Conservation (phyloP, 2,888 invertebrate genomes). For the Branchellion lobata region DNA sequence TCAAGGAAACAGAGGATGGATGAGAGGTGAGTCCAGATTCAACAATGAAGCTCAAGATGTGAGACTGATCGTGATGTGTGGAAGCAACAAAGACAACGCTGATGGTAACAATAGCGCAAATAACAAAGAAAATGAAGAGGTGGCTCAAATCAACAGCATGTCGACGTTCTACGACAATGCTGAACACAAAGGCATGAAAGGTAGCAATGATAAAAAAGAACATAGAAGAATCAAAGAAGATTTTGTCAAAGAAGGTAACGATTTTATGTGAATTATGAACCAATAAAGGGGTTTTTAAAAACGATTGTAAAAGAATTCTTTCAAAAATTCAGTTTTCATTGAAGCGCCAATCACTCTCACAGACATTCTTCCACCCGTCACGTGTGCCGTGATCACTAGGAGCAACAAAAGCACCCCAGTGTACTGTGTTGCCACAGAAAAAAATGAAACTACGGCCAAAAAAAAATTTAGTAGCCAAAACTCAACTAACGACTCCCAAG, state of each 20-base stretch:
- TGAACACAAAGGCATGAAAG: too few relatives aligned
- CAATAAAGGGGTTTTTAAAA: too few relatives aligned
- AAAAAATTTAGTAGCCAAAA: neutral
- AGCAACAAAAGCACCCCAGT: neutral
- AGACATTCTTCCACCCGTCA: slow-evolving; percentile 34
- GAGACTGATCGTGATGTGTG: slow-evolving; percentile 39
- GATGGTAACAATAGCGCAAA: neutral
- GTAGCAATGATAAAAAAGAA: too few relatives aligned
- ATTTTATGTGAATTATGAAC: neutral
- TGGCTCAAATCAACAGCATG: too few relatives aligned
- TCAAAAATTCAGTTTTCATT: neutral
- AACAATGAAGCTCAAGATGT: slow-evolving; percentile 17
- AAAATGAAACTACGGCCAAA: neutral
- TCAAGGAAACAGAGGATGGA: neutral
- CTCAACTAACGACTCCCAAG: neutral
- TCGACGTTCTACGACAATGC: too few relatives aligned
- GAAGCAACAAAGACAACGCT: slow-evolving; percentile 10
- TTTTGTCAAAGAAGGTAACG: neutral
- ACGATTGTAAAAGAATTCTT: too few relatives aligned
- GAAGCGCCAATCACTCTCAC: neutral
- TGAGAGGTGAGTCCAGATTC: neutral
- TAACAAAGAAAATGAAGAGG: neutral
- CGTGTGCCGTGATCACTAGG: slow-evolving; percentile 2
- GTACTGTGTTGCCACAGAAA: neutral
- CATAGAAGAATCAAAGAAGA: neutral